phyloP scores from a whole-genome alignment of 53 echinoderm and acorn worm species.

The Mesocentrotus franciscanus region DNA sequence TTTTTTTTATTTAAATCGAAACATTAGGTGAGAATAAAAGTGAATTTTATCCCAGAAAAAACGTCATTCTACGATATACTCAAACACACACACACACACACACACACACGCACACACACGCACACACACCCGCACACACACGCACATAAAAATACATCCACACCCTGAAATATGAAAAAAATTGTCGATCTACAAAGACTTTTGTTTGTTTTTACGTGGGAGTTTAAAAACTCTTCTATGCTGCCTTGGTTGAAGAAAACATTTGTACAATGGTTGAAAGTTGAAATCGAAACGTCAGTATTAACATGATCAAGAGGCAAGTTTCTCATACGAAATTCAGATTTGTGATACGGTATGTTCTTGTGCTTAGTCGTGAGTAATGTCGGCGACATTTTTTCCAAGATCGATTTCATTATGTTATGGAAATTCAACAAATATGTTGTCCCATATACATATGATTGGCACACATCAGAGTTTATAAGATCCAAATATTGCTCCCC shows the following conservation, averaged over 20 bases:
- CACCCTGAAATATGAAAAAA: background rate
- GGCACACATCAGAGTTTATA: background rate
- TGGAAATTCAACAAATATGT: background rate
- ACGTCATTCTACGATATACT: too few species aligned
- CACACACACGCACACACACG: too few species aligned
- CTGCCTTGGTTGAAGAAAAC: background rate
- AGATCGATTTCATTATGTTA: background rate
- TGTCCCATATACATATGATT: background rate
- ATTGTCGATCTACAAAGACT: background rate
- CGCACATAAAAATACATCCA: too few species aligned
- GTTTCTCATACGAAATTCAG: background rate
- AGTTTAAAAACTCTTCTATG: background rate
- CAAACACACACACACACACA: too few species aligned
- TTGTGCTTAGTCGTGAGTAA: background rate
- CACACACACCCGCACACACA: too few species aligned
- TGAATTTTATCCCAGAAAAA: too few species aligned
- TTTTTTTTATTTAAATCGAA: too few species aligned
- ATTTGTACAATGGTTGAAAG: background rate
- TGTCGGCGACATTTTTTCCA: background rate
- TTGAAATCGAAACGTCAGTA: background rate
- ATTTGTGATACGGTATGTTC: background rate
- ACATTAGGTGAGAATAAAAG: too few species aligned
- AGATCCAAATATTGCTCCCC: background rate
- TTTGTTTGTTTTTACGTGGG: background rate
- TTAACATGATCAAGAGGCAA: background rate